Evolutionary conservation across 2,113 vertebrate species (phyloP).

Genomic region (Muntiacus reevesi): DNA sequence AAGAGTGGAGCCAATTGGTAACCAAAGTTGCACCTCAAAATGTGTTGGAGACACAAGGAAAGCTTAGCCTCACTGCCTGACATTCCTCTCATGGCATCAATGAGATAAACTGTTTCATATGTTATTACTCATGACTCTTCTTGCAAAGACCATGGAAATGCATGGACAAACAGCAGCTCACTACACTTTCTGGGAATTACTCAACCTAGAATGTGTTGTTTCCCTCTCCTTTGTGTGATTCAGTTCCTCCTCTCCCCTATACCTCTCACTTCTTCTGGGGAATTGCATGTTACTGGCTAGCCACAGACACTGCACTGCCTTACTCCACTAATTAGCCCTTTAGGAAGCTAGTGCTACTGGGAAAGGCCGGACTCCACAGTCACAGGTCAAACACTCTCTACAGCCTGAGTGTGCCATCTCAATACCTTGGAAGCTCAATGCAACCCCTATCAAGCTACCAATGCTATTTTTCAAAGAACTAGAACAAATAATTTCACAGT

Average conservation of each 20-base stretch:
- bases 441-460: neutral
- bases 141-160: slow-evolving; percentile 22
- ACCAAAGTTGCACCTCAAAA: slow-evolving; percentile 6
- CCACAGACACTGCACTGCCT: neutral
- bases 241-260: neutral
- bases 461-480: neutral
- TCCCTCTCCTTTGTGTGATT: neutral
- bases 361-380: neutral
- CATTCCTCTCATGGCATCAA: neutral
- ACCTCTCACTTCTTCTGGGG: neutral
- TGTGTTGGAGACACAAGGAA: neutral
- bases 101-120: slow-evolving; percentile 16
- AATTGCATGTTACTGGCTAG: neutral
- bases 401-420: neutral
- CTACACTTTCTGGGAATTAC: slow-evolving; percentile 30
- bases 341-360: neutral
- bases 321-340: neutral
- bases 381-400: neutral
- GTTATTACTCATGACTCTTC: slow-evolving; percentile 12
- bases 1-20: neutral
- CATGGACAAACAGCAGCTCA: neutral
- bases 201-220: neutral
- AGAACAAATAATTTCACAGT: neutral
- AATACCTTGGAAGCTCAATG: neutral
- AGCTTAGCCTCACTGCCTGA: neutral